Evolutionary conservation across 2,113 vertebrate species (phyloP), one percentile per base, ranked within the genome.

Genomic region (Trinectes maculatus): DNA sequence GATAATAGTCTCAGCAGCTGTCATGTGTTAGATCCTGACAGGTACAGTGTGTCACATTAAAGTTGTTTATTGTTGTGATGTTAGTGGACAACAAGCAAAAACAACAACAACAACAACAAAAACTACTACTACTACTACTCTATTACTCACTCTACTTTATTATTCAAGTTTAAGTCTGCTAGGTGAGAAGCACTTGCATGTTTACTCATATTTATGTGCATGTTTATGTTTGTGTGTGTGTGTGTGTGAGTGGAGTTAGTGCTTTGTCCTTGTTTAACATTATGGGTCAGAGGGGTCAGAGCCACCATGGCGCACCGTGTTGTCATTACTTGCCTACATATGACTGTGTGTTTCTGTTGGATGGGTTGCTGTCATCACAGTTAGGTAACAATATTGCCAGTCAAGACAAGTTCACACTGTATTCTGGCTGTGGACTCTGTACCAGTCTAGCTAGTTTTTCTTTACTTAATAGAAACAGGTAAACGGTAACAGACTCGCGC

Each of bases 401-500:
- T 89, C 52, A 62, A 57, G 81, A 85, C 89, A 80, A 57, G 88
- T 74, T 79, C 52, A 70, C 1, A 5, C 54, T 72, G 53, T 56
- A 76, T 63, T 4, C 25, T 36, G 79, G 42, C 63, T 77, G 76
- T 85, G 84, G 84, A 93, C 87, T 91, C 82, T 89, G 83, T 87
- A 88, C 87, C 85, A 48, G 77, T 91, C 74, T 63, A 73, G 77
- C 83, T 82, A 52, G 80, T 88, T 90, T 84, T 75, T 69, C 72
- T 82, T 75, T 49, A 60, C 71, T 72, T 73, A 64, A 72, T 89
- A 84, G 81, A 83, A 86, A 85, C 72, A 67, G 83, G 83, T 82
- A 82, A 85, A 80, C 60, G 48, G 48, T 44, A 51, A 71, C 18
- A 66, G 51, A 57, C 24, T 22, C 49, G 18, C 42, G 37, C 10